Evolutionary conservation across 1,140 invertebrate genomes (phyloP), one percentile per base, ranked within the genome.

Genomic region (Psilanteris sp.): DNA sequence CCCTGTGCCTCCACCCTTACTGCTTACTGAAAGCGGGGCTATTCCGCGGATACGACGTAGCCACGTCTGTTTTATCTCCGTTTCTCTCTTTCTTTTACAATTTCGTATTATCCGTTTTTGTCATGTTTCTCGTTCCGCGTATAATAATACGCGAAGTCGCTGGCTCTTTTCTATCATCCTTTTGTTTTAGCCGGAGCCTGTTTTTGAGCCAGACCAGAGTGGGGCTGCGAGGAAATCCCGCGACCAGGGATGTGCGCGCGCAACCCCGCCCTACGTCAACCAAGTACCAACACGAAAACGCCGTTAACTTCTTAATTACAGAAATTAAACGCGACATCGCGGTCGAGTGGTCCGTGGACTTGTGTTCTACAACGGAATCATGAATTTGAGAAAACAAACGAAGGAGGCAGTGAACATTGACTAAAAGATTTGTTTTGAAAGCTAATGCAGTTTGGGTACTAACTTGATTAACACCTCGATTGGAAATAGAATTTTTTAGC

Each of bases 291-390:
- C 18, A 39, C 41, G 50, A 24, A 62, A 61, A 54, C 31, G 34
- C 37, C 64, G 72, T 70, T 76, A 76, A 76, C 64, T 76, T 68
- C 72, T 64, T 70, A 76, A 76, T 78, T 66, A 75, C 59, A 27
- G 52, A 72, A 70, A 62, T 76, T 70, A 70, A 68, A 68, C 10
- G 52, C 64, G 34, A 57, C 64, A 50, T 68, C 26, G 64, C 27
- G 43, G 64, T 68, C 52, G 52, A 68, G 64, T 68, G 41, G 44
- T 41, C 52, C 34, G 64, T 67, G 37, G 24, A 67, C 52, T 68
- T 57, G 24, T 43, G 41, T 52, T 59, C 52, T 52, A 70, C 54
- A 59, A 59, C 52, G 36, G 41, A 48, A 68, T 59, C 32, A 43
- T 27, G 29, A 59, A 36, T 59, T 52, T 26, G 27, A 27, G 36